Conservation (phyloP, 64 coral and sea anemone species). For the Anthopleura sola region DNA sequence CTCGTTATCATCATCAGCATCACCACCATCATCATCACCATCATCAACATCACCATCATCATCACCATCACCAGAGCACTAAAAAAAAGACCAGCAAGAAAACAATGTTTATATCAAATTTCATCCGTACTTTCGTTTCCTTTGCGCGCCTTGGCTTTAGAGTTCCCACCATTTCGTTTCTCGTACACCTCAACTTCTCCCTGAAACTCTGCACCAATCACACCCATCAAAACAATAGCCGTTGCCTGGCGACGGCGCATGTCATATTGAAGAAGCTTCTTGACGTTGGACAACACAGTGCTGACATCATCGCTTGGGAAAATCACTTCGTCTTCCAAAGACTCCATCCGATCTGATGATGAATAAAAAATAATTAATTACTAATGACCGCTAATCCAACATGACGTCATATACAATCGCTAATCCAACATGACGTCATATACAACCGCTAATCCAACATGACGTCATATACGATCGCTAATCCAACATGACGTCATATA, state of each 20-base stretch:
- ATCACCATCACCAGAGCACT: not conserved
- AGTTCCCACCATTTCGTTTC: constrained; percentile 23
- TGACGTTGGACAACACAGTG: constrained; percentile 85
- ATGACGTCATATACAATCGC: too few relatives aligned
- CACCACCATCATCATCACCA: too few relatives aligned
- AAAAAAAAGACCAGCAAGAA: not conserved
- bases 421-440: too few relatives aligned
- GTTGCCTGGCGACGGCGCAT: constrained; percentile 95
- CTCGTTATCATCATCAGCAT: too few relatives aligned
- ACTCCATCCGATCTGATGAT: constrained; percentile 34
- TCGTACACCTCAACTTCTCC: constrained; percentile 77
- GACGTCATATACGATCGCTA: too few relatives aligned
- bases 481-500: too few relatives aligned
- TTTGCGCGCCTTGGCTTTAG: not conserved
- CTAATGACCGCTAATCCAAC: too few relatives aligned
- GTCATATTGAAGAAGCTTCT: constrained; percentile 97
- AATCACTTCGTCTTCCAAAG: constrained; percentile 74
- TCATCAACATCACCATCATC: not conserved
- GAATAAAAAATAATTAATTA: not conserved
- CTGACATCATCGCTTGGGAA: constrained; percentile 82
- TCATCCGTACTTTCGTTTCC: not conserved
- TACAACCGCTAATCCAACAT: too few relatives aligned
- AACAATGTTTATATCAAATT: not conserved
- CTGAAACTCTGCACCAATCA: constrained; percentile 97
- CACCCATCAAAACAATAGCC: constrained; percentile 92